These are phyloP conservation scores for Lithosia quadra DNA, from an alignment of 2,888 invertebrate genomes.

Conservation along the genomic window DNA sequence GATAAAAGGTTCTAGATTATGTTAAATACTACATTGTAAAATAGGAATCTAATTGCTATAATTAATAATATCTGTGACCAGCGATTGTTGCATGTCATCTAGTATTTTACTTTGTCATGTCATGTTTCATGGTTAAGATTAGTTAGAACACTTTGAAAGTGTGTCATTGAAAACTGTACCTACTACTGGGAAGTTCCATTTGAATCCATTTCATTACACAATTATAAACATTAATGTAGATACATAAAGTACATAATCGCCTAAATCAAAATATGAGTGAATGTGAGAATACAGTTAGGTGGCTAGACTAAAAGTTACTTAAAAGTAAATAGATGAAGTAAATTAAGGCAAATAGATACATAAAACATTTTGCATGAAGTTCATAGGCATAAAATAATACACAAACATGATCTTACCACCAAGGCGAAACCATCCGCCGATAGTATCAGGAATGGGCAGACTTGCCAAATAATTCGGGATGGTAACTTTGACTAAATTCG, in stretches of 20 bases:
- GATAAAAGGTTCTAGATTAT: not conserved
- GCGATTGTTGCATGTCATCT: conserved; percentile 3
- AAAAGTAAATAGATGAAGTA: not conserved
- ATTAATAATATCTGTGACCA: not conserved
- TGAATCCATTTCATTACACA: conserved; percentile 18
- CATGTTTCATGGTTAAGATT: conserved; percentile 20
- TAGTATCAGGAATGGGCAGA: conserved; percentile 93
- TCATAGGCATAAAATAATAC: conserved; percentile 17
- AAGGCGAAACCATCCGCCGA: conserved; percentile 95
- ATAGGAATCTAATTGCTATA: not conserved
- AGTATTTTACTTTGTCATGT: not conserved
- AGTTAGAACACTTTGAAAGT: conserved; percentile 39
- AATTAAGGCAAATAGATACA: not conserved
- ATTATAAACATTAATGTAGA: conserved; percentile 26
- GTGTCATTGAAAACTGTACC: conserved; percentile 68
- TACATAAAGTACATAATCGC: conserved; percentile 34
- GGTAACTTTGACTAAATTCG: conserved; percentile 92
- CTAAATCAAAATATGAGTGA: conserved; percentile 19
- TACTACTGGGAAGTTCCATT: conserved; percentile 25
- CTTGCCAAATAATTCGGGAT: conserved; percentile 94
- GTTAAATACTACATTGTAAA: not conserved
- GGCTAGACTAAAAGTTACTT: not conserved
- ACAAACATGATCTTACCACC: conserved; percentile 86
- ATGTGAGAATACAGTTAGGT: conserved; percentile 12
- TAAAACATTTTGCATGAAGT: not conserved